Evolutionary conservation across 2,113 vertebrate species (phyloP), one percentile per base, ranked within the genome.

Genomic region (Platichthys stellatus): DNA sequence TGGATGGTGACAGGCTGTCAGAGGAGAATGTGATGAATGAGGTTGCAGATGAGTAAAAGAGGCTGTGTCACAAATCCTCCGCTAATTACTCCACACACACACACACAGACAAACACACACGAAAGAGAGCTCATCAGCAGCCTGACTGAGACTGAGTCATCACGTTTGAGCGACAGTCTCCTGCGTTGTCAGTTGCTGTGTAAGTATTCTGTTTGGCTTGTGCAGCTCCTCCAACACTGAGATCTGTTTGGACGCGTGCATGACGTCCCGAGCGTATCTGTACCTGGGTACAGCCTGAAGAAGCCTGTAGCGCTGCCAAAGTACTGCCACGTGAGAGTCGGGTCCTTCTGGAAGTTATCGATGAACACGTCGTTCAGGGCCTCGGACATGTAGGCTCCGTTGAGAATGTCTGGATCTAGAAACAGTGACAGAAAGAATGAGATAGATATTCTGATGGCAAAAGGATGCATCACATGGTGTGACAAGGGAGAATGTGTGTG

Each of bases 251-350:
- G 58, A 63, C 21, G 51, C 23, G 5, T 20, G 10, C 35, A 45
- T 35, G 54, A 5, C 2, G 12, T 24, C 35, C 5, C 13, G 54
- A 31, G 47, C 31, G 26, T 2, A 0, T 3, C 4, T 14, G 14
- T 89, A 98, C 98, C 98, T 81, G 98, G 98, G 65, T 99, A 99
- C n/a, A 98, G 95, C 72, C 98, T 95, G 90, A 99, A 99, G 92
- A 99, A 99, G 47, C 98, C 98, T 0, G 96, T 93, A n/a, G 97
- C 92, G 21, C 97, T 99, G 86, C 98, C 98, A 45, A 98, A 99
- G 87, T 98, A 99, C 74, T 99, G 98, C 98, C 98, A 99, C 31
- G 96, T 99, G 72, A 99, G 90, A 0, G 98, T 99, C 0, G 97
- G 96, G 78, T 99, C 98, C 86, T 95, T 95, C 86, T 95, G 93